Percentiles rank a stretch among this genome's conserved stretches.
phyloP scores from a whole-genome alignment of 2,888 invertebrate species.

The Scaptomyza cyrtandrae region DNA sequence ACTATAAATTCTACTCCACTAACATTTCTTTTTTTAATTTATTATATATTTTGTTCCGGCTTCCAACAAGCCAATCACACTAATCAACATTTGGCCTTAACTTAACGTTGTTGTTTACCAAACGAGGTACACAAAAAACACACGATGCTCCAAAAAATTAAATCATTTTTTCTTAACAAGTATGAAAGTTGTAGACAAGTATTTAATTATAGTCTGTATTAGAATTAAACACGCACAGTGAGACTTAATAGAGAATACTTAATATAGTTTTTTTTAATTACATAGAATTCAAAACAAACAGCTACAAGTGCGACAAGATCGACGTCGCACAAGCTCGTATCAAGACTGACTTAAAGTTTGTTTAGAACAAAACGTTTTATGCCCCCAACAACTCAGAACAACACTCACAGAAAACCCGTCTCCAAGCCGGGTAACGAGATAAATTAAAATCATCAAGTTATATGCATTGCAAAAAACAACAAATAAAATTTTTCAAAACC shows the following conservation, averaged over 20 bases:
- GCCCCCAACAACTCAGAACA: constrained; percentile 31
- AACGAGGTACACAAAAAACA: background rate
- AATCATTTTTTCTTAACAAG: constrained; percentile 1
- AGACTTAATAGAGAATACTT: constrained; percentile 1
- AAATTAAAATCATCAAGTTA: constrained; percentile 47
- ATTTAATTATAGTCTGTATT: constrained; percentile 19
- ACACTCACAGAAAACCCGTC: constrained; percentile 58
- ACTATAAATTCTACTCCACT: background rate
- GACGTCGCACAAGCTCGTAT: constrained; percentile 42
- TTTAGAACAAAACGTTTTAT: constrained; percentile 56
- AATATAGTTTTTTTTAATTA: background rate
- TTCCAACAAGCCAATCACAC: background rate
- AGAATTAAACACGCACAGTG: constrained; percentile 10
- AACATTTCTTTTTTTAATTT: background rate
- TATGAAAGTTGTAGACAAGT: constrained; percentile 3
- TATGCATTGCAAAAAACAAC: constrained; percentile 4
- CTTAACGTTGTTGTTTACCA: background rate
- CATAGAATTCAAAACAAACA: constrained; percentile 9
- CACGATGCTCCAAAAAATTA: background rate
- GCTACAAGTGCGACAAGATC: constrained; percentile 29
- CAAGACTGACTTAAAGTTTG: constrained; percentile 62
- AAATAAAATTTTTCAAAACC: background rate
- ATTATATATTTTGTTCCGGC: background rate
- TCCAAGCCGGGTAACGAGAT: constrained; percentile 42
- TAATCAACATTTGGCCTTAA: background rate